A percentile compares a stretch with the other conserved stretches of the same genome.
phyloP scores from a whole-genome alignment of 2,888 invertebrate genomes.

The Matsumyia berberina region DNA sequence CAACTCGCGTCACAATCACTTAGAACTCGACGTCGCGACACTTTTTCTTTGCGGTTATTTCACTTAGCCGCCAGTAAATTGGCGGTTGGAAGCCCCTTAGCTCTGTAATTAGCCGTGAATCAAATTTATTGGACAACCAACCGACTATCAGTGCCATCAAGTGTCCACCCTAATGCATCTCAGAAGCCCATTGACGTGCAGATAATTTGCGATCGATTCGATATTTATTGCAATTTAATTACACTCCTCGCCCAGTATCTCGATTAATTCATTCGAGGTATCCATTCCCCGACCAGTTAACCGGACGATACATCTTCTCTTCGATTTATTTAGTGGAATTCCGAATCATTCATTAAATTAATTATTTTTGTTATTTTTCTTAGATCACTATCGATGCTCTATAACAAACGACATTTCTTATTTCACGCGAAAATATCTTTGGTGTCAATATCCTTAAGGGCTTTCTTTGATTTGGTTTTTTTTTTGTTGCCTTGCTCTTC shows the following conservation, averaged over 20 bases:
- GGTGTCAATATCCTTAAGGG: constrained; percentile 36
- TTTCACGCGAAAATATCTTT: constrained; percentile 25
- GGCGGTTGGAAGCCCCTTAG: background rate
- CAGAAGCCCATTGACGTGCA: constrained; percentile 20
- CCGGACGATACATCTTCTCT: no score
- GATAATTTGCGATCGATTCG: constrained; percentile 31
- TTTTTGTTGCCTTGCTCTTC: background rate
- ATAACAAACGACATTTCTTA: background rate
- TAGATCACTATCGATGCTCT: background rate
- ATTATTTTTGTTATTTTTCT: constrained; percentile 1
- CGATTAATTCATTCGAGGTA: constrained; percentile 38
- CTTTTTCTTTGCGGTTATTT: background rate
- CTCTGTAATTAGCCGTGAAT: constrained; percentile 18
- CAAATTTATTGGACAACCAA: constrained; percentile 34
- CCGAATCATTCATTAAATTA: constrained; percentile 34
- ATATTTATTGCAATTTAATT: constrained; percentile 51
- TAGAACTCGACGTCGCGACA: background rate
- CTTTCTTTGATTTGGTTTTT: background rate
- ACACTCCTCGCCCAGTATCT: background rate
- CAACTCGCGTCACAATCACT: constrained; percentile 31
- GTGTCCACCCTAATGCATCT: constrained; percentile 36
- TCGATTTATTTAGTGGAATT: background rate
- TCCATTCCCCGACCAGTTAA: constrained; percentile 5
- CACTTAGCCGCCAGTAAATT: background rate
- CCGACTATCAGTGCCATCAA: constrained; percentile 35